Conservation (phyloP, 2,113 vertebrate genomes). For the Cephalopholis sonnerati region DNA sequence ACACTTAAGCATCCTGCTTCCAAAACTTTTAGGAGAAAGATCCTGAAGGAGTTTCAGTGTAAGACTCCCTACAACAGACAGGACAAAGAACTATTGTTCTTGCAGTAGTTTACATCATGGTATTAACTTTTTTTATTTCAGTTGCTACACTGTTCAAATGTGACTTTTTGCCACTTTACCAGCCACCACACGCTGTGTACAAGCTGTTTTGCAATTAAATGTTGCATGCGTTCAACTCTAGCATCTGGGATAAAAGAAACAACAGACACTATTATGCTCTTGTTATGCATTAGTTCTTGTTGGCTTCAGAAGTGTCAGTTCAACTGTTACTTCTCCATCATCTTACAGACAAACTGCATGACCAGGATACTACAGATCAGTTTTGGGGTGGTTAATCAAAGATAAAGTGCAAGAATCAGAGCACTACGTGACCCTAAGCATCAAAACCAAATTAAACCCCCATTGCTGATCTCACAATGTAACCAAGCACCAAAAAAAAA, state of each 20-base stretch:
- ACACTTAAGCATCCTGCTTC: neutral
- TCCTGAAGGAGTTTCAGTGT: neutral
- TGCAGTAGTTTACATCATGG: neutral
- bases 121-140: constrained; percentile 21
- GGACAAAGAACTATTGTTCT: neutral
- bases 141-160: constrained; percentile 1
- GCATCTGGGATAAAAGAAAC: neutral
- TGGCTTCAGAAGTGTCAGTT: constrained; percentile 1
- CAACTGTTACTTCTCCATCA: neutral
- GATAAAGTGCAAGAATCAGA: neutral
- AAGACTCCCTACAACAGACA: neutral
- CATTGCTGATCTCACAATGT: neutral
- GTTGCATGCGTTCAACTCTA: neutral
- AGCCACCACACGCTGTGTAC: neutral
- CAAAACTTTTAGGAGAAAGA: neutral
- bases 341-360: neutral
- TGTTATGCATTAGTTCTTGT: neutral
- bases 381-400: neutral
- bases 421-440: no score
- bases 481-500: no score
- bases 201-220: constrained; percentile 25
- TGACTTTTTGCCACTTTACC: neutral
- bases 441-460: neutral
- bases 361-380: neutral
- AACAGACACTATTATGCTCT: neutral